These are phyloP conservation scores for Grammomys dolichurus DNA, from an alignment of 2,113 vertebrate genomes.

Conservation along the genomic window DNA sequence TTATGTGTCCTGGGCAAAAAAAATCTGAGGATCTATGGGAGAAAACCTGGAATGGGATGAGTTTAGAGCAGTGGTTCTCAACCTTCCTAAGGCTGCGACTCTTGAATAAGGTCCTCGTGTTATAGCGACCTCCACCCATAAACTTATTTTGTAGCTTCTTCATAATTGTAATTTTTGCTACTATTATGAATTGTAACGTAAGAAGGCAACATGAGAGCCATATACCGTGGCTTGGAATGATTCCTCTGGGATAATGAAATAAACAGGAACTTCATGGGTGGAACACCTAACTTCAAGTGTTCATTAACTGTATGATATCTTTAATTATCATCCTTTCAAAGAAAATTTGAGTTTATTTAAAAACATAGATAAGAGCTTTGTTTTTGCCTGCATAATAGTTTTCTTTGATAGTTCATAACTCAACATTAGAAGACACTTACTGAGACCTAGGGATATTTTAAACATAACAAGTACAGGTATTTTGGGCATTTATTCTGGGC, in stretches of 20 bases:
- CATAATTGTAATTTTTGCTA: background rate
- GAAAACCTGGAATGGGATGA: background rate
- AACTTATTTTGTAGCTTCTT: background rate
- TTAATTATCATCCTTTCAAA: slow-evolving; percentile 3
- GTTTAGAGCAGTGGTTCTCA: background rate
- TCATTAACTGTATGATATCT: background rate
- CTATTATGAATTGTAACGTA: background rate
- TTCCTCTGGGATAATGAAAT: slow-evolving; percentile 25
- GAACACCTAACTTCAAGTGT: background rate
- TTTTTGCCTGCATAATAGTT: background rate
- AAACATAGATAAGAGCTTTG: background rate
- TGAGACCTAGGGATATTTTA: background rate
- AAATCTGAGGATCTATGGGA: background rate
- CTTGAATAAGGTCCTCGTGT: background rate
- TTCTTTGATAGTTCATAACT: background rate
- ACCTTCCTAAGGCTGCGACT: background rate
- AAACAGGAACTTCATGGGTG: background rate
- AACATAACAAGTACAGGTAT: background rate
- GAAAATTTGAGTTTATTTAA: background rate
- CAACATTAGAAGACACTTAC: background rate
- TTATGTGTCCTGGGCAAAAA: background rate
- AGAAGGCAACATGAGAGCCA: background rate
- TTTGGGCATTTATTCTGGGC: background rate
- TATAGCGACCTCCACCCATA: background rate
- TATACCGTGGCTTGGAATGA: background rate